Evolutionary conservation across 1,140 invertebrate genomes (phyloP).

Genomic region (Drosophila baimaii): DNA sequence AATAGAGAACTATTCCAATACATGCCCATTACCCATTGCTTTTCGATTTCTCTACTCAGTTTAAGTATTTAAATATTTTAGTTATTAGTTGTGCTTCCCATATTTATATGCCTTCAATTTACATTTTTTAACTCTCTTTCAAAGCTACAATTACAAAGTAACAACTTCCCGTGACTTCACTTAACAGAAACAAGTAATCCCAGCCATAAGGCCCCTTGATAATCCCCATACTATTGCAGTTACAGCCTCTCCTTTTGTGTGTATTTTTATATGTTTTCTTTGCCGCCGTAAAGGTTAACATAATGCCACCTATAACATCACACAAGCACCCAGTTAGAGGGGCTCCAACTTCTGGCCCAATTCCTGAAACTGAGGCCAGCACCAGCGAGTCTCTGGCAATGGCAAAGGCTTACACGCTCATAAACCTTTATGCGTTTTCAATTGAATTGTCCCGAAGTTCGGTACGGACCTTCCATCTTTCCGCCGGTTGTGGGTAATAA

Average conservation of each 20-base stretch:
- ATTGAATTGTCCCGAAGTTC: constrained; percentile 61
- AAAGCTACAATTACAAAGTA: too few species aligned
- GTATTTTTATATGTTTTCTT: constrained; percentile 25
- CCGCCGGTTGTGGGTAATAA: constrained; percentile 40
- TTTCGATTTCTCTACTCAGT: too few species aligned
- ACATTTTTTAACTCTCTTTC: too few species aligned
- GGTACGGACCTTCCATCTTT: constrained; percentile 29
- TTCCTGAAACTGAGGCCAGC: not conserved
- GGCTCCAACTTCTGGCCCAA: not conserved
- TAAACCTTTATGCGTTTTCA: constrained; percentile 68
- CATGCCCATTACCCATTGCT: too few species aligned
- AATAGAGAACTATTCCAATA: too few species aligned
- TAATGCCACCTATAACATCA: constrained; percentile 57
- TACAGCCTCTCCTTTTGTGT: constrained; percentile 4
- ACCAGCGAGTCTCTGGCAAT: not conserved
- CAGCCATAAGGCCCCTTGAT: not conserved
- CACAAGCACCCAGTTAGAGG: constrained; percentile 50
- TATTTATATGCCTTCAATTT: too few species aligned
- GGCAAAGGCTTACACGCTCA: constrained; percentile 63
- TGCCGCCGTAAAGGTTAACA: constrained; percentile 57
- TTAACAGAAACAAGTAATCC: not conserved
- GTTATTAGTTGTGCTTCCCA: too few species aligned
- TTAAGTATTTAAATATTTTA: too few species aligned
- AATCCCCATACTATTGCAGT: constrained; percentile 17
- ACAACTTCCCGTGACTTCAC: not conserved